Percentiles rank a stretch among this genome's conserved stretches.
Conservation (phyloP, 2,113 vertebrate species). For the Electrona antarctica region DNA sequence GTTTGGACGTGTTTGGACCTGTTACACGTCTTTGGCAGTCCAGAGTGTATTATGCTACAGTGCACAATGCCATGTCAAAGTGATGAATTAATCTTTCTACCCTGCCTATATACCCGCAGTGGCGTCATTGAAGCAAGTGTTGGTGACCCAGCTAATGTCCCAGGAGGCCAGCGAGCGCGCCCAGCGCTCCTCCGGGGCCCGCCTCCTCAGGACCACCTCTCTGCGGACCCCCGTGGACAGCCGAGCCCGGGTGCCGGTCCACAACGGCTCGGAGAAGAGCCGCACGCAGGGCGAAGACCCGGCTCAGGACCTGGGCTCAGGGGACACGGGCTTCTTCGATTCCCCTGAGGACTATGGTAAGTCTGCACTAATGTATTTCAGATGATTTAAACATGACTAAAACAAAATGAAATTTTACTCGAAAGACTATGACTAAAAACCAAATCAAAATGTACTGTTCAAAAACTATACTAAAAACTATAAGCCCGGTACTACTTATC, state of each 20-base stretch:
- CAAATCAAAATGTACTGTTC: no score
- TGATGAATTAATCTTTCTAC: no score
- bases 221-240: slow-evolving; percentile 74
- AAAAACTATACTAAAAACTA: no score
- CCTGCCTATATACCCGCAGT: slow-evolving; percentile 53
- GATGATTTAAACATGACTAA: no score
- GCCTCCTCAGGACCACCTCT: slow-evolving; percentile 80
- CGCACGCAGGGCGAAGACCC: slow-evolving; percentile 55
- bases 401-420: no score
- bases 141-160: slow-evolving; percentile 81
- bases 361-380: slow-evolving; percentile 14
- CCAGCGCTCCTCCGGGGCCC: slow-evolving; percentile 66
- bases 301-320: slow-evolving; percentile 71
- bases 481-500: no score
- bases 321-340: slow-evolving; percentile 89
- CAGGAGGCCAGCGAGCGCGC: slow-evolving; percentile 72
- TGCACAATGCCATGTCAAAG: no score
- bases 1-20: not conserved
- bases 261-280: slow-evolving; percentile 65
- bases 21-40: no score
- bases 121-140: slow-evolving; percentile 78
- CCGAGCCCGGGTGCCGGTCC: slow-evolving; percentile 53
- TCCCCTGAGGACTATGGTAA: slow-evolving; percentile 84
- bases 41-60: no score
- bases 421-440: no score